Base-by-base conservation (phyloP, 2,888 invertebrate genomes). In the Clistopyga incitator region DNA sequence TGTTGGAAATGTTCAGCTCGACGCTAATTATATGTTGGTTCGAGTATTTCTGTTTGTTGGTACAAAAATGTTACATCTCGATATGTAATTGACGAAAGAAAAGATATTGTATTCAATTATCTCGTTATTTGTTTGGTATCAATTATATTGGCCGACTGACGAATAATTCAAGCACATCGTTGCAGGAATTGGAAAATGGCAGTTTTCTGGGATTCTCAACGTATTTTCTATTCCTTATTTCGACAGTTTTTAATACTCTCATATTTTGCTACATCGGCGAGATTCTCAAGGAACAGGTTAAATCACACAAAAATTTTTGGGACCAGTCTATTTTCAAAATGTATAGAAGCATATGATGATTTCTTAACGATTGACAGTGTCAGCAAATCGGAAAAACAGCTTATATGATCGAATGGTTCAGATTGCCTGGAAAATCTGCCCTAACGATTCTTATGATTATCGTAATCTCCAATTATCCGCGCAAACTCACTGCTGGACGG, bases 11-110 rank as follows among this genome's bases (percentile, higher is more conserved):
- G 13, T 67, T 90, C 0, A 89, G 89, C 1, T 88, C 89, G 59
- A 91, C 90, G 1, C 23, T 91, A 68, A 89, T 91, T 13, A 91
- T 92, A 72, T 92, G 92, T 50, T 90, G 90, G 25, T 78, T 92
- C 4, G 90, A 88, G 74, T 92, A 90, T 77, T 89, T 89, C 78
- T 84, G 90, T 25, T 87, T 92, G 6, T 89, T 85, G 90, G 92
- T 91, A 61, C 18, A 54, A 54, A 54, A 11, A 54, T 20, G 20
- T 54, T 54, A 20, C 54, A 54, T 54, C 20, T 20, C 54, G 11
- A 23, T 20, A 20, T 10, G 54, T 23, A 20, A 54, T 54, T 20
- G 8, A 23, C 20, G 23, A 11, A 20, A 54, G 10, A 23, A 54
- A 54, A 20, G 23, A 54, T 23, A 54, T 11, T 20, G 54, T 23